These are phyloP conservation scores for Lacerta bilineata DNA, from an alignment of 2,797 vertebrate species.

Conservation along the genomic window DNA sequence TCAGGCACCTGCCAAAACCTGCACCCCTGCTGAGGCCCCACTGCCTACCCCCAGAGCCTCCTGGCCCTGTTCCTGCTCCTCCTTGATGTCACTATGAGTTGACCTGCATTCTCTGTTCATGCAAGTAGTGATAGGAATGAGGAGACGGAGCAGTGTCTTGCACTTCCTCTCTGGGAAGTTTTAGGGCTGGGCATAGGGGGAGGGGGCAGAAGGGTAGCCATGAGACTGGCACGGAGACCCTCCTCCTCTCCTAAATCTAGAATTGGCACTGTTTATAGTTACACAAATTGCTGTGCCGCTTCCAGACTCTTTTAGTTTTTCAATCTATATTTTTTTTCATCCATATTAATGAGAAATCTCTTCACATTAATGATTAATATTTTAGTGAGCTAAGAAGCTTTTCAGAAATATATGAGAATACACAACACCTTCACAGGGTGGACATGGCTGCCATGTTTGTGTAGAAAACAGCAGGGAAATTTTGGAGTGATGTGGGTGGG, in stretches of 20 bases:
- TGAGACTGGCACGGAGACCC: neutral
- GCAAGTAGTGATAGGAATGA: neutral
- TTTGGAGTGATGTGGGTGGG: no score
- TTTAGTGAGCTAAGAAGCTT: conserved; percentile 58
- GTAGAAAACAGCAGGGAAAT: neutral
- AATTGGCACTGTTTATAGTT: neutral
- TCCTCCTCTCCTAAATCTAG: neutral
- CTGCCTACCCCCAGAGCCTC: neutral
- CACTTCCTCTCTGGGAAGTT: no score
- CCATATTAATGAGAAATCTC: conserved; percentile 63
- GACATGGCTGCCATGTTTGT: fast-evolving
- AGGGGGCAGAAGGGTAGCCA: neutral
- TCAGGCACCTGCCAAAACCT: neutral
- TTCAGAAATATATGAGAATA: neutral
- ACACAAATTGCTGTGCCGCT: neutral
- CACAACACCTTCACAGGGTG: neutral
- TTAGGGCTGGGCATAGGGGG: neutral
- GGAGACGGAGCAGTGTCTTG: neutral
- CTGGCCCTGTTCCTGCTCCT: neutral
- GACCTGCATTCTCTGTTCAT: neutral
- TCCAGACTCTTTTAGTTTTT: neutral
- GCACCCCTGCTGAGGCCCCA: no score
- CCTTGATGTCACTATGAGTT: neutral
- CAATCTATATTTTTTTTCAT: neutral
- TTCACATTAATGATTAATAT: conserved; percentile 64